These are phyloP conservation scores for Meloidogyne chitwoodi DNA, from an alignment of 1,140 invertebrate species.

Conservation along the genomic window DNA sequence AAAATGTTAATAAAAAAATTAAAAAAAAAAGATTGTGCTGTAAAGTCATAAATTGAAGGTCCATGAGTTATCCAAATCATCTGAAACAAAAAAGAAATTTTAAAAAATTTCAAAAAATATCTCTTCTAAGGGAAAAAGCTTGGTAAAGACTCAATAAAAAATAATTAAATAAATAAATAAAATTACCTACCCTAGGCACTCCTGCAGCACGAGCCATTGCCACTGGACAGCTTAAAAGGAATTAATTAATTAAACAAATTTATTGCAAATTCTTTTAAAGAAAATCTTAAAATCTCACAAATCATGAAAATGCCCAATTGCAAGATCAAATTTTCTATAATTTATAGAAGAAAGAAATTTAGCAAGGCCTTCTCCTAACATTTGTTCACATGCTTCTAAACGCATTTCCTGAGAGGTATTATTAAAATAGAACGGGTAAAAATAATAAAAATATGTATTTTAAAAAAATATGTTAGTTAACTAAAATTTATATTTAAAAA, in stretches of 20 bases:
- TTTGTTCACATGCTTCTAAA: slow-evolving; percentile 57
- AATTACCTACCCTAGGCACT: slow-evolving; percentile 31
- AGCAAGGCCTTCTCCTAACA: slow-evolving; percentile 36
- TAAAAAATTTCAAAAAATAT: too few species aligned
- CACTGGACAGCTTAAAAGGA: slow-evolving; percentile 37
- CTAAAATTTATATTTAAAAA: too few species aligned
- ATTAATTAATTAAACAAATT: too few species aligned
- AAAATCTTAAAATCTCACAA: too few species aligned
- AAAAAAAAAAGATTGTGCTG: slow-evolving; percentile 30
- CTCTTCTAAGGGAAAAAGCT: too few species aligned
- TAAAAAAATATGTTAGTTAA: too few species aligned
- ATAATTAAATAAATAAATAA: too few species aligned
- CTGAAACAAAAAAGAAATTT: slow-evolving; percentile 23
- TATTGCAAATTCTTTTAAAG: too few species aligned
- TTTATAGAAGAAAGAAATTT: background rate
- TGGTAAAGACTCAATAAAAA: too few species aligned
- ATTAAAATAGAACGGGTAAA: too few species aligned
- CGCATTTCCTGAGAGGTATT: slow-evolving; percentile 43
- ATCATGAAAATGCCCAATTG: slow-evolving; percentile 58
- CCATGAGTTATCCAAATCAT: slow-evolving; percentile 58
- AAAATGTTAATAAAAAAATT: background rate
- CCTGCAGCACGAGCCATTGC: slow-evolving; percentile 46
- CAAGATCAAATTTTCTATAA: slow-evolving; percentile 50
- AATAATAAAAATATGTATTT: too few species aligned
- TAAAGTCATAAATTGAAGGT: slow-evolving; percentile 58